Evolutionary conservation across 1,140 invertebrate genomes (phyloP), one percentile per base, ranked within the genome.

Genomic region (Oryctes rhinoceros): DNA sequence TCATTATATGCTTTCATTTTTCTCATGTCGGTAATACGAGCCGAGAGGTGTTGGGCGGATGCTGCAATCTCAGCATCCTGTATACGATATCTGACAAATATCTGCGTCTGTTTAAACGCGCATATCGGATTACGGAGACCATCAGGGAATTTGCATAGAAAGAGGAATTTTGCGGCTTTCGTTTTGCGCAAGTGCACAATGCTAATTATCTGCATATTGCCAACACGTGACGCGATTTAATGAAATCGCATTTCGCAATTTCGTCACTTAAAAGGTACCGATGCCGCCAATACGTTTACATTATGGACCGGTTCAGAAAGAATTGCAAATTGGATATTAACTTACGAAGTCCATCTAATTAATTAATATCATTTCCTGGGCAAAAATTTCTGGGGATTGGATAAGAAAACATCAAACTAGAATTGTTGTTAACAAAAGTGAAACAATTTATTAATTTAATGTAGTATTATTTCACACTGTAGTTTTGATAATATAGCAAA

Each of bases 1-100:
- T 59, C 18, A 59, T 59, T 18, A 59, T 53, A 53, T 18, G 53
- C 53, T 59, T 59, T 59, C 53, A 59, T 59, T 59, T 59, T 59
- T 59, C 53, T 18, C 53, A 59, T 59, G 53, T 59, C 53, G 18
- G 53, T 59, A 59, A 59, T 18, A 59, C 7, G 15, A 59, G 15
- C 53, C n/a, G 53, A n/a, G 53, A 59, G 53, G 53, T 59, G 53
- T 59, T 59, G 53, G 53, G 53, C 53, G 53, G 53, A 59, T 59
- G 53, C 53, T 59, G 53, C 53, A 59, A 59, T 59, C 53, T n/a
- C n/a, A 59, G 53, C 53, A 59, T 59, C 53, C 53, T 59, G 53
- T 18, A 18, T 18, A 59, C n/a, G 53, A 18, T 59, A 59, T 59
- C 53, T 59, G 53, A 18, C 18, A 59, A 59, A 59, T 59, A 59